Evolutionary conservation across 2,888 invertebrate genomes (phyloP), one percentile per base, ranked within the genome.

Genomic region (Bombyx huttoni): DNA sequence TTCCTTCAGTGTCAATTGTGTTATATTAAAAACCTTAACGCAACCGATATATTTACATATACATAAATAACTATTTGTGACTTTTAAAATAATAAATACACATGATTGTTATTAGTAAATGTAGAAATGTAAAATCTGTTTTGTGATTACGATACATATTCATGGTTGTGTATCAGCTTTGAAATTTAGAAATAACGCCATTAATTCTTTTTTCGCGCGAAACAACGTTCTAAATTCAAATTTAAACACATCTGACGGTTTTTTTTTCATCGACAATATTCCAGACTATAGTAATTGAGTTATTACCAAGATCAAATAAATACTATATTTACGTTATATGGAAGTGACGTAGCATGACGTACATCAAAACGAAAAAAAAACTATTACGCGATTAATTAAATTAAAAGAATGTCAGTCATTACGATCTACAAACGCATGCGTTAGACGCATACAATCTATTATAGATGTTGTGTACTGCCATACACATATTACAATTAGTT

Each of bases 61-160:
- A 57, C 63, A 68, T 62, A 62, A 58, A 24, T 53, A 59, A 60
- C 65, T 65, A 70, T 75, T 78, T 77, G 77, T 77, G 77, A 75
- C 77, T 54, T 59, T 62, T 53, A 55, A 24, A 65, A 63, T 6
- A 67, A 70, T 63, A 63, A 67, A 70, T 63, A 67, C 63, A 70
- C 71, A 74, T 70, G 71, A 76, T 75, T 70, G 59, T 65, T 55
- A 60, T 61, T 62, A 64, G 58, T 63, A 61, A 54, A 40, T 48
- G 40, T 55, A 61, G 63, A 56, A 60, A 64, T 63, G 64, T 64
- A 65, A 58, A 64, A 67, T 67, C 8, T 10, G 12, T 24, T 7
- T 40, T 40, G 40, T 40, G 40, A 40, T 40, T 40, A 12, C 40
- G 40, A 40, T 40, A 40, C 9, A 7, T 6, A 40, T 40, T 40